Evolutionary conservation across 2,797 vertebrate species (phyloP), one percentile per base, ranked within the genome.

Genomic region (Mionectes olivaceus): DNA sequence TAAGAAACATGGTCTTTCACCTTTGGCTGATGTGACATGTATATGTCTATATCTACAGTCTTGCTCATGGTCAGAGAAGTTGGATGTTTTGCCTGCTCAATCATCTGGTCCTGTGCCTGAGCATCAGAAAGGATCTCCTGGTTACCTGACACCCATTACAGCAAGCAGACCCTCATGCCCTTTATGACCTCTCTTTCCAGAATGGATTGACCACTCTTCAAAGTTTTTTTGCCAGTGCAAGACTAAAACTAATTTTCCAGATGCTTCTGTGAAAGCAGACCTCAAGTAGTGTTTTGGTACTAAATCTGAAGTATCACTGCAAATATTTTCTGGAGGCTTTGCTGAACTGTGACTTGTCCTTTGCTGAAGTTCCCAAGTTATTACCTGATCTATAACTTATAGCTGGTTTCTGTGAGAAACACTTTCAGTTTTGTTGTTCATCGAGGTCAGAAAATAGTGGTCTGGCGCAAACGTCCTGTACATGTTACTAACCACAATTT

Each of bases 351-450:
- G n/a, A 60, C 69, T 74, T 63, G 44, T 39, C 37, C 77, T 94
- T 80, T 79, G 68, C 49, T 85, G 85, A 89, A 77, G 70, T 87
- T 95, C 78, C 35, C 49, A 74, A 82, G 59, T 69, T 73, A 68
- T 76, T 88, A 57, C 56, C 49, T 79, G 77, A 50, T 23, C n/a
- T 79, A 32, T 67, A 87, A 90, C 47, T 49, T 70, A 88, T 91
- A 88, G 55, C 30, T 3, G 11, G 75, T 68, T 92, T 85, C 93
- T 0, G 1, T 85, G 56, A 87, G 89, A 96, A 94, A 74, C 53
- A 65, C 50, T 89, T 93, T 94, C 87, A 74, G 83, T 85, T 71
- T 73, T 46, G 80, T 76, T 78, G 52, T 57, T 94, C 75, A 28
- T 8, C 9, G 25, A 81, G 63, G 67, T 89, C 73, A 95, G 68